Evolutionary conservation across 2,888 invertebrate genomes (phyloP), one percentile per base, ranked within the genome.

Genomic region (Dascillus cervinus): DNA sequence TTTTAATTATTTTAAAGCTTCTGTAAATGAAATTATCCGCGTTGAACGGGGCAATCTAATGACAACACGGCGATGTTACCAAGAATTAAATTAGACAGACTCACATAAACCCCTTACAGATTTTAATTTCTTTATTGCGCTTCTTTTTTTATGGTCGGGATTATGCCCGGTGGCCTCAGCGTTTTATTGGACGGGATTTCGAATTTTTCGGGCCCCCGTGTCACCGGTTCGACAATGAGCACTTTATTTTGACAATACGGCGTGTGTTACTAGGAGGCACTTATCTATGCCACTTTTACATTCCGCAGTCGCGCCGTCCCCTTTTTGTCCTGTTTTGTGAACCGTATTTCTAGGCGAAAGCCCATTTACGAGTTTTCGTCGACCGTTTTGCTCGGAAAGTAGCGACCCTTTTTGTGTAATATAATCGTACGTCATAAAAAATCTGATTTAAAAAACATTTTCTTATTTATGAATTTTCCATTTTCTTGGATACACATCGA

Each of bases 361-460:
- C 29, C 39, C 36, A 39, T 39, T 39, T 39, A 39, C 37, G 39
- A 37, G 36, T 37, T 36, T 39, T 39, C 39, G 33, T 36, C 39
- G 39, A 36, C 39, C 39, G 35, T 39, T 39, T 37, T 40, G 34
- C 41, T 43, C 38, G 43, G 44, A 46, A 4, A 41, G 42, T 43
- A 39, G 39, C 38, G 43, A 39, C 42, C 37, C 34, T 34, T 26
- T 27, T n/a, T n/a, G n/a, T 37, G 41, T 34, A 39, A 46, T 41
- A 47, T 47, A 43, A 47, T 42, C 43, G 43, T 47, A 43, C 46
- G 47, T 49, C 46, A 49, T 46, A 41, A 43, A 46, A 46, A 48
- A 47, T 49, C 46, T 46, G 42, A 47, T 47, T 49, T 44, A 21
- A 37, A 46, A 49, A 44, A 46, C 46, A 43, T 40, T 37, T 34